These are phyloP conservation scores for Erannis defoliaria DNA, from an alignment of 2,888 invertebrate species.

Conservation along the genomic window DNA sequence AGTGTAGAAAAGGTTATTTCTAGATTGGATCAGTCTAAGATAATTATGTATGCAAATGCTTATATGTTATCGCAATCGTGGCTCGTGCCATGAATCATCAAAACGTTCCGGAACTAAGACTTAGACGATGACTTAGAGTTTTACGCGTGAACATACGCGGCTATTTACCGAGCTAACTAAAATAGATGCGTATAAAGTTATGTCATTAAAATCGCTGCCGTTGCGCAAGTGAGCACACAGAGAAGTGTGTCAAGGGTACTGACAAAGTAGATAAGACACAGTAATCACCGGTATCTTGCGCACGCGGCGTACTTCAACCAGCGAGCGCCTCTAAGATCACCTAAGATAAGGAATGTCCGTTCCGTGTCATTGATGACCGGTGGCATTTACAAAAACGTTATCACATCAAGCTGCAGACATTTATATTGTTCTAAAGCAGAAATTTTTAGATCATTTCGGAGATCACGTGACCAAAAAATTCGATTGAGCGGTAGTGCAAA, in stretches of 20 bases:
- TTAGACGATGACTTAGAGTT: constrained; percentile 1
- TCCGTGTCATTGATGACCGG: not conserved
- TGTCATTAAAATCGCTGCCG: constrained; percentile 51
- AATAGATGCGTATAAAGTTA: constrained; percentile 64
- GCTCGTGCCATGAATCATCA: constrained; percentile 42
- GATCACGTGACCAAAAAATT: not conserved
- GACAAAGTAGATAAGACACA: constrained; percentile 61
- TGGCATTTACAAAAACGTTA: not conserved
- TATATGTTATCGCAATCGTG: constrained; percentile 1
- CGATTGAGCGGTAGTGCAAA: no score
- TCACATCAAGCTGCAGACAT: not conserved
- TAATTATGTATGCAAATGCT: not conserved
- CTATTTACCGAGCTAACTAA: constrained; percentile 10
- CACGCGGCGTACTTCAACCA: not conserved
- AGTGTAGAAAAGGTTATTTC: not conserved
- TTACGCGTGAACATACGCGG: constrained; percentile 1
- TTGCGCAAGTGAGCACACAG: constrained; percentile 54
- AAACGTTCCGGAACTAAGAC: constrained; percentile 24
- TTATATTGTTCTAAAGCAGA: no score
- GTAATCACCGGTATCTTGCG: constrained; percentile 14
- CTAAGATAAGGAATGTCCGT: not conserved
- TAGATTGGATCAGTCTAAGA: not conserved
- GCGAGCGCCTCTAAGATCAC: constrained; percentile 2
- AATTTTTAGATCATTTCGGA: no score
- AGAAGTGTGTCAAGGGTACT: constrained; percentile 75